These are phyloP conservation scores for Acrocephalus arundinaceus DNA, from an alignment of 2,113 vertebrate species.

Conservation along the genomic window DNA sequence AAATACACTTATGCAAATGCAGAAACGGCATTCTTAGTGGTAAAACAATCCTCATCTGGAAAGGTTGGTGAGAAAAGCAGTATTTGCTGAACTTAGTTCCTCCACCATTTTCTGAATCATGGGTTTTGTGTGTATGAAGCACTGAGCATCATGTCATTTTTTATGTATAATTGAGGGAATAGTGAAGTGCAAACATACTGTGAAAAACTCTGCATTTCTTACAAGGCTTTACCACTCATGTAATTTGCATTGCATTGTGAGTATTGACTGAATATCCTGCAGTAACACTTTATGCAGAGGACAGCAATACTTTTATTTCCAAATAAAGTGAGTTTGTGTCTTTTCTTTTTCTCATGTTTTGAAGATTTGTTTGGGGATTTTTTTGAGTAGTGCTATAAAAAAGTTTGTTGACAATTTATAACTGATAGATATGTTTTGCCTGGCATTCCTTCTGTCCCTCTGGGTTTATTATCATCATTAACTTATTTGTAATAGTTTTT, in stretches of 20 bases:
- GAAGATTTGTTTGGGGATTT: neutral
- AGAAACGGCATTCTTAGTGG: neutral
- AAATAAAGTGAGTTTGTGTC: neutral
- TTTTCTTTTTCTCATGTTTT: neutral
- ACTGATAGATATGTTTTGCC: neutral
- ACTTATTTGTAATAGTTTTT: neutral
- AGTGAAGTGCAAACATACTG: neutral
- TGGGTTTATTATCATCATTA: neutral
- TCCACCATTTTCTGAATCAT: neutral
- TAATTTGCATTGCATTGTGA: neutral
- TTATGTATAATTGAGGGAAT: neutral
- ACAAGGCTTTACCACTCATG: neutral
- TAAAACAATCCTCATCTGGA: neutral
- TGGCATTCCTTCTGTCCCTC: neutral
- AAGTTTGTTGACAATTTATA: neutral
- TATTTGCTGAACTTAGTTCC: neutral
- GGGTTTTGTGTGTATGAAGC: neutral
- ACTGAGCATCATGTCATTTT: neutral
- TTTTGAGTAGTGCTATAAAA: neutral
- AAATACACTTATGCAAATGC: neutral
- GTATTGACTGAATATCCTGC: neutral
- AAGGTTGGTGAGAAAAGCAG: neutral
- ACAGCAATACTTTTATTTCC: neutral
- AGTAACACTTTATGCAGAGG: neutral
- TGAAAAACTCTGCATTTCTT: neutral